Evolutionary conservation across 2,888 invertebrate genomes (phyloP).

Genomic region (Syrphus vitripennis): DNA sequence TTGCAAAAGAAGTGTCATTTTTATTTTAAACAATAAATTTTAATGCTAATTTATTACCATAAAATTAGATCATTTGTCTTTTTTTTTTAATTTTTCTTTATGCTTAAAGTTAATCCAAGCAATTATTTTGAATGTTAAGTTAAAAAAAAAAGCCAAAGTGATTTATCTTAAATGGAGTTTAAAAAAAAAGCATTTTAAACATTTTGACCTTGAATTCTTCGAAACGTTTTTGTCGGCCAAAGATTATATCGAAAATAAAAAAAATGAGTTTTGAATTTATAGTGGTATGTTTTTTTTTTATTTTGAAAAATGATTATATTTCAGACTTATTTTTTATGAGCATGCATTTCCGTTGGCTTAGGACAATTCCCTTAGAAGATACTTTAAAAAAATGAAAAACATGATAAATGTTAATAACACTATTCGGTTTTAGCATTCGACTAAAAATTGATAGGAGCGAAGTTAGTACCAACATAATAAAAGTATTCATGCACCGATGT

Average conservation of each 20-base stretch:
- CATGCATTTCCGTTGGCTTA: no score
- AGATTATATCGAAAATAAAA: background rate
- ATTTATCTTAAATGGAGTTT: background rate
- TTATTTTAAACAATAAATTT: background rate
- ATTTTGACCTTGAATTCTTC: background rate
- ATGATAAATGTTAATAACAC: no score
- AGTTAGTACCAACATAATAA: no score
- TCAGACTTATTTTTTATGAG: no score
- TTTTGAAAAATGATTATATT: no score
- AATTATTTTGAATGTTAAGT: background rate
- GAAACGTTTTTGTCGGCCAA: background rate
- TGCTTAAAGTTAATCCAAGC: background rate
- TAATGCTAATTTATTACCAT: background rate
- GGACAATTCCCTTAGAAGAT: no score
- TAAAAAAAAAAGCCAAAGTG: background rate
- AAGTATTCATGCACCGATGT: no score
- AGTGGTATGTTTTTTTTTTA: no score
- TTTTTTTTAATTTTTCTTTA: background rate
- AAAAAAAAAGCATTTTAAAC: background rate
- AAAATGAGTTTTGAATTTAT: background rate
- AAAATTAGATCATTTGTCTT: background rate
- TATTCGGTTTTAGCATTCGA: no score
- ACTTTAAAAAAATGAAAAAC: no score
- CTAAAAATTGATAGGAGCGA: no score
- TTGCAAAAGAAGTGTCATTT: slow-evolving; percentile 2